phyloP scores from a whole-genome alignment of 2,113 vertebrate genomes.

The human region GRCh38 chr20:15931001-15931500 shows the following conservation, averaged over 20 bases:
- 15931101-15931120: not conserved
- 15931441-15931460: no score
- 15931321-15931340: not conserved
- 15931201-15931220: not conserved
- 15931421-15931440: no score
- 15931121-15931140: not conserved
- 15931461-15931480: no score
- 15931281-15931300: not conserved
- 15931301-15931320: not conserved
- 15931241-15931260: not conserved
- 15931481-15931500: no score
- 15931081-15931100: conserved; percentile 36
- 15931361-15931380: no score
- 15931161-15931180: not conserved
- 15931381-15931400: no score
- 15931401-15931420: no score
- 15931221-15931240: not conserved
- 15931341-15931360: not conserved
- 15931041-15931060: conserved; percentile 36
- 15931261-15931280: not conserved
- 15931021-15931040: conserved; percentile 11
- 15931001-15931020: conserved; percentile 43
- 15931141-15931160: not conserved
- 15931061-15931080: conserved; percentile 6
- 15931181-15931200: not conserved